Conservation (phyloP, 2,888 invertebrate genomes). For the Leucophenga montana region DNA sequence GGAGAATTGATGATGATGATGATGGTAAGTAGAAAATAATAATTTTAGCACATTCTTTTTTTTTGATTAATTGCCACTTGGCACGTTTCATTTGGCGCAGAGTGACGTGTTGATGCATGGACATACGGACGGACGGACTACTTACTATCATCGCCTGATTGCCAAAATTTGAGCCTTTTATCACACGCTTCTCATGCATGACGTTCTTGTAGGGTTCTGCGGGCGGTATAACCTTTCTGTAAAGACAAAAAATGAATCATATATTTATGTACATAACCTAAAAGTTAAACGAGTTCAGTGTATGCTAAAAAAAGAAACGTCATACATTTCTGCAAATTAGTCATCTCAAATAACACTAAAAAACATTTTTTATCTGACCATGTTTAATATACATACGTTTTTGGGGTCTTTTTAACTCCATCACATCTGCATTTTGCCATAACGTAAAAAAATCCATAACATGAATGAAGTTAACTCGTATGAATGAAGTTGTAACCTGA, state of each 20-base stretch:
- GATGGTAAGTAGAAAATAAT: constrained; percentile 18
- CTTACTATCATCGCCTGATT: constrained; percentile 61
- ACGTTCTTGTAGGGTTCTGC: constrained; percentile 82
- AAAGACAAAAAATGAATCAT: constrained; percentile 44
- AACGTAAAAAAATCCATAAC: no score
- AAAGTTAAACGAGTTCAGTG: not conserved
- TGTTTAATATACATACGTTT: no score
- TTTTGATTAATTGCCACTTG: not conserved
- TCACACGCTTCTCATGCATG: constrained; percentile 91
- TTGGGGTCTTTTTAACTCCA: no score
- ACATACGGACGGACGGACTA: constrained; percentile 30
- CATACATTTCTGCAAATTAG: not conserved
- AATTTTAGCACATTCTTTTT: no score
- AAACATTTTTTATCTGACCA: no score
- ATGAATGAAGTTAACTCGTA: no score
- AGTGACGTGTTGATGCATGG: not conserved
- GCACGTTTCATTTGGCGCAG: constrained; percentile 34
- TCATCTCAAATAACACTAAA: no score
- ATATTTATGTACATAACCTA: not conserved
- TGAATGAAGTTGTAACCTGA: no score
- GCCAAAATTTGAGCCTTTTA: constrained; percentile 86
- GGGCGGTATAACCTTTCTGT: constrained; percentile 64
- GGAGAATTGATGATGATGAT: not conserved
- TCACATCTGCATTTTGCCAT: no score
- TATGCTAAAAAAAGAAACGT: not conserved